phyloP scores from a whole-genome alignment of 2,888 invertebrate genomes.

The Pandemis cinnamomeana region DNA sequence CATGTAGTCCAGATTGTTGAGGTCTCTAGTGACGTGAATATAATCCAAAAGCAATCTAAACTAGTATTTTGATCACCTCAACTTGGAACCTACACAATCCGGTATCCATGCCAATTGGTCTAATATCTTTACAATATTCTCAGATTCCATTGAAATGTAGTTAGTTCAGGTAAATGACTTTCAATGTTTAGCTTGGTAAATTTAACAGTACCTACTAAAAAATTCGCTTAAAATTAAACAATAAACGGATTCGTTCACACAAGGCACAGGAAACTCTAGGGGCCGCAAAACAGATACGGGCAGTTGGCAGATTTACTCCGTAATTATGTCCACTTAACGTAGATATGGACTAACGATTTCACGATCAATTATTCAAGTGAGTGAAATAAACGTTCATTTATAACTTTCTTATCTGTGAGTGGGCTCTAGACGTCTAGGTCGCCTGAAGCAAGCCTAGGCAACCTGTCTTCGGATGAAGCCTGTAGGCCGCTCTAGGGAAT shows the following conservation, averaged over 20 bases:
- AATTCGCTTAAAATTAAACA: not conserved
- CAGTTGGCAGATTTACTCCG: constrained; percentile 25
- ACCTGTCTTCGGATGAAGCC: constrained; percentile 44
- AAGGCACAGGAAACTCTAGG: not conserved
- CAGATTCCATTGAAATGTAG: too few relatives aligned
- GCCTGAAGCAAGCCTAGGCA: constrained; percentile 53
- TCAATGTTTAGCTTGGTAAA: too few relatives aligned
- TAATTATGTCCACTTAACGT: constrained; percentile 41
- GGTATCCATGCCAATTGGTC: too few relatives aligned
- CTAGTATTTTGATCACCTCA: too few relatives aligned
- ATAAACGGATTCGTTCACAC: not conserved
- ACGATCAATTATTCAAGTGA: constrained; percentile 51
- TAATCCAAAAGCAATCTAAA: too few relatives aligned
- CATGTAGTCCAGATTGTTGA: too few relatives aligned
- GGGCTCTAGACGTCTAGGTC: constrained; percentile 49
- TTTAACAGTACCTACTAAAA: too few relatives aligned
- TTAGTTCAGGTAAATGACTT: too few relatives aligned
- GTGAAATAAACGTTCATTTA: constrained; percentile 60
- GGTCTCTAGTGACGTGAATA: too few relatives aligned
- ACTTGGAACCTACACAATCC: too few relatives aligned
- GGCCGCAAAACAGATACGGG: not conserved
- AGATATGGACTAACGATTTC: constrained; percentile 40
- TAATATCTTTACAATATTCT: too few relatives aligned
- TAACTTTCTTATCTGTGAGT: constrained; percentile 55
- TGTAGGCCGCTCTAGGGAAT: constrained; percentile 59